These are phyloP conservation scores for Drosophila arizonae DNA, from an alignment of 1,140 invertebrate species.

Conservation along the genomic window DNA sequence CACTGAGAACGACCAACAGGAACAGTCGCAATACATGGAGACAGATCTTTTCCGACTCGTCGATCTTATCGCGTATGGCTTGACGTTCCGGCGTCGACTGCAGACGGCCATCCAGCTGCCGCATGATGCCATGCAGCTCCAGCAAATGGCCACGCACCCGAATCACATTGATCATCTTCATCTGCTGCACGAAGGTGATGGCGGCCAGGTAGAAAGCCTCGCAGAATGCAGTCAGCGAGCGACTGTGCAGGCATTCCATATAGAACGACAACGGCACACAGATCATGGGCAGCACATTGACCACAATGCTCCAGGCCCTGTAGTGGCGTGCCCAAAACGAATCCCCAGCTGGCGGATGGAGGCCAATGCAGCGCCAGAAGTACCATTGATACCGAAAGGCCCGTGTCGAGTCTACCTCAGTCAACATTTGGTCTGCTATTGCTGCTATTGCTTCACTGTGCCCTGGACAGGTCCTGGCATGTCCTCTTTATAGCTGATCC, in stretches of 20 bases:
- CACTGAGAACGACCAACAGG: accelerated
- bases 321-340: constrained; percentile 46
- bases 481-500: constrained; percentile 48
- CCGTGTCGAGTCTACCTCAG: constrained; percentile 38
- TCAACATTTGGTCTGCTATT: neutral
- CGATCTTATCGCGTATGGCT: constrained; percentile 16
- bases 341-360: constrained; percentile 25
- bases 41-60: neutral
- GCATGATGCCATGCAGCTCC: constrained; percentile 25
- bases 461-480: neutral
- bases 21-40: neutral
- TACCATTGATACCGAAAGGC: constrained; percentile 56
- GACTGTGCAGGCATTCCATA: constrained; percentile 24
- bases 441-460: neutral
- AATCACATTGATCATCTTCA: constrained; percentile 50
- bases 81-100: constrained; percentile 7
- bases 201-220: constrained; percentile 45
- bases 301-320: constrained; percentile 29
- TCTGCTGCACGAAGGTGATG: constrained; percentile 26
- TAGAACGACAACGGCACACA: constrained; percentile 17
- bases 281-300: neutral
- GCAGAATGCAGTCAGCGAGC: constrained; percentile 47
- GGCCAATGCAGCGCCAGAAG: constrained; percentile 49
- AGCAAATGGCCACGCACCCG: constrained; percentile 27
- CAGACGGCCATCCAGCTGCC: constrained; percentile 44